phyloP scores from a whole-genome alignment of 1,140 invertebrate species.

The Thaumetopoea pityocampa region DNA sequence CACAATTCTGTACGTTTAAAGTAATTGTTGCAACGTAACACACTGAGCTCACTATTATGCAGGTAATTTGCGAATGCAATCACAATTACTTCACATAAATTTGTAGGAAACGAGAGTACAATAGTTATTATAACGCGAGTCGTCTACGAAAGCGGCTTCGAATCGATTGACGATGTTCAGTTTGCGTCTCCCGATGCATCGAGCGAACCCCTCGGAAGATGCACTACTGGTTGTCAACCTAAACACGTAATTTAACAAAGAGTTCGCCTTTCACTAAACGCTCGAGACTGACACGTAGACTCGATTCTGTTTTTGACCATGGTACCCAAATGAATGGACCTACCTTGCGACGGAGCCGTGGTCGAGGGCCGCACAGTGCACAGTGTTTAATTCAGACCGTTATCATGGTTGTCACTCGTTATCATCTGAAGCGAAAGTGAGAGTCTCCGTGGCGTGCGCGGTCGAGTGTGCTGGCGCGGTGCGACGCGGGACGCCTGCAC shows the following conservation, averaged over 20 bases:
- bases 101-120: no score
- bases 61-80: no score
- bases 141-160: no score
- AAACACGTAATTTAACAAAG: conserved; percentile 59
- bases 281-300: conserved; percentile 66
- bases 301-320: conserved; percentile 43
- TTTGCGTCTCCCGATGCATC: no score
- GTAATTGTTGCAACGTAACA: no score
- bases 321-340: conserved; percentile 34
- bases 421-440: conserved; percentile 51
- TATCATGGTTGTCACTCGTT: conserved; percentile 46
- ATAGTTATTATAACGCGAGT: no score
- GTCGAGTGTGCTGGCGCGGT: conserved; percentile 20
- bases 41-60: no score
- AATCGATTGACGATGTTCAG: no score
- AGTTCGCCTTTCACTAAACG: conserved; percentile 70
- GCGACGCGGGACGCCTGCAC: conserved; percentile 37
- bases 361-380: conserved; percentile 27
- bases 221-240: conserved; percentile 24
- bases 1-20: no score
- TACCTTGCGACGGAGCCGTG: conserved; percentile 46
- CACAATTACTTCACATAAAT: no score
- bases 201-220: no score
- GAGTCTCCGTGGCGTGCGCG: conserved; percentile 41
- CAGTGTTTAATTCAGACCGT: conserved; percentile 49